Percentiles rank a stretch among this genome's conserved stretches.
Evolutionary conservation across 2,797 vertebrate species (phyloP).

Genomic region (Galago senegalensis): DNA sequence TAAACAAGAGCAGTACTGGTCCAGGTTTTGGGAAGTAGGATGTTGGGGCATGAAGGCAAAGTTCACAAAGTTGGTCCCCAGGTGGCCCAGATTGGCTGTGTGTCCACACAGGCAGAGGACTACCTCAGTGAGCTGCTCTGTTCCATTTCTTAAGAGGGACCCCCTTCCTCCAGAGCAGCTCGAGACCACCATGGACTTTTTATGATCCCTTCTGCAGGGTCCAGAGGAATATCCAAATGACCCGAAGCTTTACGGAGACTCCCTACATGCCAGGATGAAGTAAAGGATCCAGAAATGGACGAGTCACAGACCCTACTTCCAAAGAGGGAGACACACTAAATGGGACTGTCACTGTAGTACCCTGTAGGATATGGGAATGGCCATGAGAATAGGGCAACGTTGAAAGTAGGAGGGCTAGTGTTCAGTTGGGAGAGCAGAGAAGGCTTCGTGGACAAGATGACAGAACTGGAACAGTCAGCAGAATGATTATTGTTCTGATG

Average conservation of each 20-base stretch:
- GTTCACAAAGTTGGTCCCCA: not conserved
- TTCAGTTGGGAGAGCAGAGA: not conserved
- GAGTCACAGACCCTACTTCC: not conserved
- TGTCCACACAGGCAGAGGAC: not conserved
- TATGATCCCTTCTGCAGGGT: not conserved
- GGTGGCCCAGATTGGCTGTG: not conserved
- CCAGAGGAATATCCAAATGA: not conserved
- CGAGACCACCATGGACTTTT: not conserved
- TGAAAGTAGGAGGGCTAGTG: not conserved
- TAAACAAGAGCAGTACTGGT: not conserved
- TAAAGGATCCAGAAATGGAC: not conserved
- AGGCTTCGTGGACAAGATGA: not conserved
- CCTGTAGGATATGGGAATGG: not conserved
- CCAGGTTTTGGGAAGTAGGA: not conserved
- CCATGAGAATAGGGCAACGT: not conserved
- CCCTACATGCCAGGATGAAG: not conserved
- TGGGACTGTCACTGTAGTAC: not conserved
- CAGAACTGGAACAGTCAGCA: not conserved
- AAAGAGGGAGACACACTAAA: not conserved
- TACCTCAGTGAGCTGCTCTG: not conserved
- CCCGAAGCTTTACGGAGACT: not conserved
- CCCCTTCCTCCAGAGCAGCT: not conserved
- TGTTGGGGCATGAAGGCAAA: not conserved
- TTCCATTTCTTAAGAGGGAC: conserved; percentile 6
- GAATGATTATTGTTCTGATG: not conserved